Percentiles rank a stretch among this genome's conserved stretches.
These are phyloP conservation scores for Neosalanx taihuensis DNA, from an alignment of 2,797 vertebrate species.

Conservation along the genomic window DNA sequence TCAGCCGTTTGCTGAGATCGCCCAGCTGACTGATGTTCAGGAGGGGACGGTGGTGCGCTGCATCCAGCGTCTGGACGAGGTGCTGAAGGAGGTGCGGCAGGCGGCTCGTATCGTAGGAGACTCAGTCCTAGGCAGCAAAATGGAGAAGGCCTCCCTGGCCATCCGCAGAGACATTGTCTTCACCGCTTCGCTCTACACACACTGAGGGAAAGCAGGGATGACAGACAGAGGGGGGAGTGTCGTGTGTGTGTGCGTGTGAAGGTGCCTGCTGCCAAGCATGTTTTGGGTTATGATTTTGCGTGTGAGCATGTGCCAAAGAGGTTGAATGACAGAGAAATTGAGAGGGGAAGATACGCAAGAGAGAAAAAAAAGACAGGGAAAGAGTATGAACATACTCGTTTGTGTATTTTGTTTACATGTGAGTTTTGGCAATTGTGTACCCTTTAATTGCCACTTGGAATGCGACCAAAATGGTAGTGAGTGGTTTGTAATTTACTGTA, in stretches of 20 bases:
- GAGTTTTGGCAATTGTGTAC: neutral
- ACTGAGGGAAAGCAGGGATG: constrained; percentile 64
- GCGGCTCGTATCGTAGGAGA: constrained; percentile 88
- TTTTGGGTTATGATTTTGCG: constrained; percentile 23
- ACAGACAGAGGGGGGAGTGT: neutral
- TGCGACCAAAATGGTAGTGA: constrained; percentile 41
- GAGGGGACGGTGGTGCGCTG: constrained; percentile 91
- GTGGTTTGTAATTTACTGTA: constrained; percentile 67
- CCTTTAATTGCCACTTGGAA: constrained; percentile 34
- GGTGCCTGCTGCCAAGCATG: constrained; percentile 25
- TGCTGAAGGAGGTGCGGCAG: constrained; percentile 86
- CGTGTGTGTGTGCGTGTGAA: neutral
- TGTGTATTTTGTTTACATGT: constrained; percentile 52
- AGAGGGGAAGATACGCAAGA: neutral
- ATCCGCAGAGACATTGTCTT: constrained; percentile 92
- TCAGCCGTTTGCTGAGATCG: constrained; percentile 87
- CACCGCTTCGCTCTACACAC: constrained; percentile 90
- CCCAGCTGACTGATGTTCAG: constrained; percentile 84
- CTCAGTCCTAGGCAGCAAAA: constrained; percentile 87
- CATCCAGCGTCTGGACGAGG: constrained; percentile 90
- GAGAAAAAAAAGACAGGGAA: neutral
- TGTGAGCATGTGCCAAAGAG: constrained; percentile 9
- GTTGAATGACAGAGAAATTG: neutral
- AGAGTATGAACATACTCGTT: too few relatives aligned
- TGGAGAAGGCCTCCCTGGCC: constrained; percentile 86